Evolutionary conservation across 2,797 vertebrate species (phyloP).

Genomic region (Cirrhinus molitorella): DNA sequence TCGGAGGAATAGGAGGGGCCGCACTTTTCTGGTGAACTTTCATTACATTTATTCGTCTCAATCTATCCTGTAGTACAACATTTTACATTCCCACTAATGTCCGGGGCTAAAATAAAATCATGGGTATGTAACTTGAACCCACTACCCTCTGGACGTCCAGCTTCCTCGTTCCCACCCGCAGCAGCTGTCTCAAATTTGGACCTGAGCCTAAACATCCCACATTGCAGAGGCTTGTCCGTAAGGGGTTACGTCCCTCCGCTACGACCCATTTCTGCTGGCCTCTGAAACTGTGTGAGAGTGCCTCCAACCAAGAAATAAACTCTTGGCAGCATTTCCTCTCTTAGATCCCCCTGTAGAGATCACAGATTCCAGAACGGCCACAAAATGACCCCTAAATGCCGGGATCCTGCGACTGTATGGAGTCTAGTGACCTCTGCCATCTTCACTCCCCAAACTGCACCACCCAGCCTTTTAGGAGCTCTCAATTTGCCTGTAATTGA

Average conservation of each 20-base stretch:
- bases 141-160: conserved; percentile 15
- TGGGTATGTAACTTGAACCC: conserved; percentile 25
- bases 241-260: conserved; percentile 17
- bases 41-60: neutral
- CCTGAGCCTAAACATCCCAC: conserved; percentile 34
- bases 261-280: conserved; percentile 1
- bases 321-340: conserved; percentile 21
- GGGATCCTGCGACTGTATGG: conserved; percentile 30
- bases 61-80: neutral
- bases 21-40: conserved; percentile 90
- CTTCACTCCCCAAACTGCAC: conserved; percentile 23
- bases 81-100: neutral
- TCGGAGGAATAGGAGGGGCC: conserved; percentile 95
- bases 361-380: conserved; percentile 33
- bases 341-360: conserved; percentile 7
- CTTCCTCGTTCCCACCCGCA: conserved; percentile 30
- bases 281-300: conserved; percentile 27
- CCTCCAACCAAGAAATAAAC: conserved; percentile 27
- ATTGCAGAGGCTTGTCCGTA: conserved; percentile 3
- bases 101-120: conserved; percentile 4
- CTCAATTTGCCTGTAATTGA: conserved; percentile 8
- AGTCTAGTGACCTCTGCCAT: conserved; percentile 44
- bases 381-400: conserved; percentile 17
- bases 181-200: conserved; percentile 37
- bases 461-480: conserved; percentile 31